These are phyloP conservation scores for Pinctada fucata DNA, from an alignment of 2,888 invertebrate species.

Conservation along the genomic window DNA sequence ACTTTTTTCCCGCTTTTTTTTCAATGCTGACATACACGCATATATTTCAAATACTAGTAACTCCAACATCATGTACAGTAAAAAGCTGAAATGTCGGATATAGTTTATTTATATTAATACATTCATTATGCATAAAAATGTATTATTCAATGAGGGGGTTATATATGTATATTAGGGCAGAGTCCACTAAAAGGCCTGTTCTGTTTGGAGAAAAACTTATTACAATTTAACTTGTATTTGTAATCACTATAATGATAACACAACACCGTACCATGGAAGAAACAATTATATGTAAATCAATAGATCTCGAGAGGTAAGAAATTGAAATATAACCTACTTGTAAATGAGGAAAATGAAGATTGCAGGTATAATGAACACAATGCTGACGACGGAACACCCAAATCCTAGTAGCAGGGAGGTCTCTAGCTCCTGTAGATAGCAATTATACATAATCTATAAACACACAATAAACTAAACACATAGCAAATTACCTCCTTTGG, in stretches of 20 bases:
- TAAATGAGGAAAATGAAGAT: slow-evolving; percentile 67
- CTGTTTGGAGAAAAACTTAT: no score
- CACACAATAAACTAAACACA: not conserved
- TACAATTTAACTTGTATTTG: no score
- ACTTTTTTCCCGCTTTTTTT: not conserved
- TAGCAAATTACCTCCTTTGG: not conserved
- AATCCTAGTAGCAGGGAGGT: slow-evolving; percentile 67
- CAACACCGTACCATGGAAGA: not conserved
- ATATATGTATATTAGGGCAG: no score
- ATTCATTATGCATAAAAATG: no score
- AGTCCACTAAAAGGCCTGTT: no score
- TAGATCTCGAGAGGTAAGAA: not conserved
- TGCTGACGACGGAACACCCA: slow-evolving; percentile 65
- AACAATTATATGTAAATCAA: not conserved
- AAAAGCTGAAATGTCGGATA: no score
- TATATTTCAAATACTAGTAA: no score
- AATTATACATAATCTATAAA: no score
- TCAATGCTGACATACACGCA: not conserved
- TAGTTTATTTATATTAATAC: no score
- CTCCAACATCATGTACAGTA: no score
- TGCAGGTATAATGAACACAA: slow-evolving; percentile 66
- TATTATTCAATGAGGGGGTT: no score
- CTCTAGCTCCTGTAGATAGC: slow-evolving; percentile 58
- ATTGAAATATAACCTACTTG: slow-evolving; percentile 56
- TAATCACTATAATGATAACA: no score